Conservation (phyloP, 2,113 vertebrate species). For the Mohoua ochrocephala region DNA sequence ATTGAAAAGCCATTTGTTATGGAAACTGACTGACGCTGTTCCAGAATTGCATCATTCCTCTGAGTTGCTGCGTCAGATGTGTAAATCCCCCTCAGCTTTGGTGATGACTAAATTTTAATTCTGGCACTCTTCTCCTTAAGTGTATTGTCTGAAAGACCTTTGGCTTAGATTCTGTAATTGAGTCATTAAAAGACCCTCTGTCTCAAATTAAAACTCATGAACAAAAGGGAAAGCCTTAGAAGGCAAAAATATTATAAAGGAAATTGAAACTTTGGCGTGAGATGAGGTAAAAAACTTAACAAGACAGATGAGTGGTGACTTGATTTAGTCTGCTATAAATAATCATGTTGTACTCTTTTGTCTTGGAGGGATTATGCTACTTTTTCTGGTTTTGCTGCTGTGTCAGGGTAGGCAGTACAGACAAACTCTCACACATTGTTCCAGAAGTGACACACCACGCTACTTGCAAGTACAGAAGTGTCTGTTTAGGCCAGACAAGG, state of each 20-base stretch:
- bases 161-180: not conserved
- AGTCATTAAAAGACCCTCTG: not conserved
- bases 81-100: not conserved
- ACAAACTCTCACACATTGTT: not conserved
- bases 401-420: not conserved
- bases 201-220: not conserved
- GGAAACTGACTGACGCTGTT: not conserved
- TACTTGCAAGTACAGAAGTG: not conserved
- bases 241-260: not conserved
- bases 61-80: not conserved
- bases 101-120: not conserved
- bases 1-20: not conserved
- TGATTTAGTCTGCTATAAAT: not conserved
- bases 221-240: not conserved
- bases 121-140: not conserved
- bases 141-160: not conserved
- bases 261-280: not conserved
- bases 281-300: not conserved
- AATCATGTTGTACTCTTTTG: not conserved
- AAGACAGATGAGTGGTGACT: not conserved
- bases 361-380: not conserved
- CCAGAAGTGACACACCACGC: not conserved
- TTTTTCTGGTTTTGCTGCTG: not conserved
- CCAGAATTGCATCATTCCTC: not conserved
- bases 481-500: not conserved